These are phyloP conservation scores for Xyrauchen texanus DNA, from an alignment of 2,113 vertebrate species.

Conservation along the genomic window DNA sequence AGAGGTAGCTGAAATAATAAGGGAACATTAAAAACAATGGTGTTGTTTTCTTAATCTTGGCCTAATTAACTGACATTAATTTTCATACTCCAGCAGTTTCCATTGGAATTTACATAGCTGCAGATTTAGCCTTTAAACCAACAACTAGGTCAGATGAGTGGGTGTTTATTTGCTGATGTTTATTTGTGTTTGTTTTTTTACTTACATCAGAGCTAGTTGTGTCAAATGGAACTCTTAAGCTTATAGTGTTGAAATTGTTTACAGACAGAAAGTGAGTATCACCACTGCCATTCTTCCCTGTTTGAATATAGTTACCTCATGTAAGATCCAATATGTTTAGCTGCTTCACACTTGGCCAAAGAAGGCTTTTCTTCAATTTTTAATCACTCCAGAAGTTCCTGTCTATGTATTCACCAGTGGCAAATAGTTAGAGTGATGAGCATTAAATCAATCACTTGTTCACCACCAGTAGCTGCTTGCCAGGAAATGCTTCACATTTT, in stretches of 20 bases:
- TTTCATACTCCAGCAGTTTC: slow-evolving; percentile 47
- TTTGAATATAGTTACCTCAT: neutral
- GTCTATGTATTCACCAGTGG: neutral
- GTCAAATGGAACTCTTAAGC: too few species aligned
- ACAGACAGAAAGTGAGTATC: too few species aligned
- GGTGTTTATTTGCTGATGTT: slow-evolving; percentile 18
- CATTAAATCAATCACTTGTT: neutral
- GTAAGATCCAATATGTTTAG: neutral
- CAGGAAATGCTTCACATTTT: neutral
- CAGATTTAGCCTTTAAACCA: slow-evolving; percentile 2
- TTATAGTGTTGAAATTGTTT: too few species aligned
- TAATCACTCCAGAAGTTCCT: neutral
- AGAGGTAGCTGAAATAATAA: slow-evolving; percentile 59
- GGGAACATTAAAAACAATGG: slow-evolving; percentile 56
- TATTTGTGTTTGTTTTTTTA: too few species aligned
- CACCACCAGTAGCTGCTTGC: neutral
- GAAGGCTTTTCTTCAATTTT: neutral
- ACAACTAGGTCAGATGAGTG: slow-evolving; percentile 29
- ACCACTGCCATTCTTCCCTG: too few species aligned
- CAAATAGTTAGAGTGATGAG: neutral
- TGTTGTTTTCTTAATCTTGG: slow-evolving; percentile 57
- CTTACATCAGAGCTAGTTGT: too few species aligned
- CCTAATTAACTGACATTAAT: slow-evolving; percentile 61
- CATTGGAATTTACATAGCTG: slow-evolving; percentile 20
- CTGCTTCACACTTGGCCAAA: neutral